These are phyloP conservation scores for Pomacea maculata DNA, from an alignment of 1,140 invertebrate genomes.

Conservation along the genomic window DNA sequence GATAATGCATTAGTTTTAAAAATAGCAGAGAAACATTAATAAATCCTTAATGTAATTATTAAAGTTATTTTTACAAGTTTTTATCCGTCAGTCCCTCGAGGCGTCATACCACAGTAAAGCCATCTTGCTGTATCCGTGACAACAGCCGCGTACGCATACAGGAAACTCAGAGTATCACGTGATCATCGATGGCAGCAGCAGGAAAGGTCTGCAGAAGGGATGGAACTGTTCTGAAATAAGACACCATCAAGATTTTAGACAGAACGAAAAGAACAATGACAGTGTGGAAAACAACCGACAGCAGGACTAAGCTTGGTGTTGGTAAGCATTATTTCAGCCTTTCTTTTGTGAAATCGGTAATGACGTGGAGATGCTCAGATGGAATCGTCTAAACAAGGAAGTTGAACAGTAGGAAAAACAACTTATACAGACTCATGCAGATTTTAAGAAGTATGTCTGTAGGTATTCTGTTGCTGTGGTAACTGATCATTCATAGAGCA, in stretches of 20 bases:
- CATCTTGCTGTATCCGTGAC: slow-evolving; percentile 20
- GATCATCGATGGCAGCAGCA: slow-evolving; percentile 39
- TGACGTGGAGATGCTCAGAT: not conserved
- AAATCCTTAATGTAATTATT: too few relatives aligned
- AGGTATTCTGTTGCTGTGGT: too few relatives aligned
- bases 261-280: slow-evolving; percentile 30
- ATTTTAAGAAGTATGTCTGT: too few relatives aligned
- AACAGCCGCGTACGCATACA: slow-evolving; percentile 33
- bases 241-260: not conserved
- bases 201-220: slow-evolving; percentile 1
- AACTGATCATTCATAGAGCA: too few relatives aligned
- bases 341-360: not conserved
- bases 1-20: too few relatives aligned
- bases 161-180: slow-evolving; percentile 44
- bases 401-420: not conserved
- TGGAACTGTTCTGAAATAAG: slow-evolving; percentile 9
- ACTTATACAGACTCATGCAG: too few relatives aligned
- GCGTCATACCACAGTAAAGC: not conserved
- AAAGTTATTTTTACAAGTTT: too few relatives aligned
- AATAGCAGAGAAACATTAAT: too few relatives aligned
- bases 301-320: slow-evolving; percentile 47
- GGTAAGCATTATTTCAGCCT: slow-evolving; percentile 32
- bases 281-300: slow-evolving; percentile 46
- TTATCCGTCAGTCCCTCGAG: too few relatives aligned
- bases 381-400: slow-evolving; percentile 12